Base-by-base conservation (phyloP, 2,797 vertebrate genomes). In the Notamacropus eugenii region DNA sequence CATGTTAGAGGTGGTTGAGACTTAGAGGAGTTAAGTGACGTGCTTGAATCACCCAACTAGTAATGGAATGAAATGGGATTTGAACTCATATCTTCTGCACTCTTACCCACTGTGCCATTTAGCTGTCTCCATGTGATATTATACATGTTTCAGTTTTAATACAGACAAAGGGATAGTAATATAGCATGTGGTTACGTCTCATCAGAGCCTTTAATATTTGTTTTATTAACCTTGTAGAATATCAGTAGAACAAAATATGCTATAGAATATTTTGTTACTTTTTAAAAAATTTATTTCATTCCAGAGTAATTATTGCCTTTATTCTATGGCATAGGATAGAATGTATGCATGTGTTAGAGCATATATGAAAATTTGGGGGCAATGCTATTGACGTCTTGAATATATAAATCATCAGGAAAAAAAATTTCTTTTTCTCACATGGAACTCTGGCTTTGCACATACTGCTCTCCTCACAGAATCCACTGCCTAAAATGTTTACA, bases 381-480 rank as follows among this genome's bases (percentile, higher is more conserved):
- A 91, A 55, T 90, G 1, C 50, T 91, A 2, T 90, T 94, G 40
- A 91, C 8, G 54, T 50, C 82, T 14, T 92, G 4, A 0, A 91
- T 92, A 90, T 94, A 27, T 90, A 92, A 94, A 93, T 93, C 0
- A 74, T 92, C 58, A 95, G 24, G 57, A 40, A 34, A 56, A 87
- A 52, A 34, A 58, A 94, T 54, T 57, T 57, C 4, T 50, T 93
- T 94, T 94, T 2, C 31, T 95, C 50, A 54, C 5, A 62, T 58
- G n/a, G 29, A 54, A 12, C 29, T 4, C 4, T 91, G 11, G 28
- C 6, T 92, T 90, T 95, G 82, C 87, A 6, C 1, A 56, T 19
- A 34, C 54, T 91, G 29, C 57, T 54, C 55, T 55, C 52, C 90
- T 90, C 74, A 59, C 0, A 55, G 10, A 96, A 54, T 19, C 31